Evolutionary conservation across 1,140 invertebrate species (phyloP), one percentile per base, ranked within the genome.

Genomic region (Pemphigus obesinymphae): DNA sequence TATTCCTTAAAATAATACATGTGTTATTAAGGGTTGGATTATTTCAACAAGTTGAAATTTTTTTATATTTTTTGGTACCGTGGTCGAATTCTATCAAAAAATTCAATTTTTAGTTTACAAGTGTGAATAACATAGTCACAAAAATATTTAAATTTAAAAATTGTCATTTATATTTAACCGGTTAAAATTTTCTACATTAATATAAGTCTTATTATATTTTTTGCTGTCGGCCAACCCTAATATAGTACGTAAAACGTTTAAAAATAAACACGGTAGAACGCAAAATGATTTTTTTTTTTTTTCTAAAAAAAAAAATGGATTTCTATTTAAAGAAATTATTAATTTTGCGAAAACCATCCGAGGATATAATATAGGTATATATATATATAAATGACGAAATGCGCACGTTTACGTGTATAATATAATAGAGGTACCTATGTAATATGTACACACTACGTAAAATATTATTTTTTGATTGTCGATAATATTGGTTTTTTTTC

Each of bases 401-500:
- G 37, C 4, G 34, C 37, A 40, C 15, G 15, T 3, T 29, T 31
- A 20, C 26, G 11, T 34, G 20, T 63, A 34, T 29, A 63, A 10
- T 10, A 63, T 34, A 61, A 61, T 13, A 58, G 6, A 61, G 1
- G 26, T 26, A 55, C 10, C 23, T 26, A 55, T 61, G 34, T 37
- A 29, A n/a, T 10, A 61, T 17, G 11, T 37, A 78, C 26, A 45
- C 43, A 45, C 55, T 78, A 55, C 17, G 23, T 58, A 53, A 11
- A 37, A 37, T 23, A 53, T 48, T 10, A 58, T 29, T 17, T 80
- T 80, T 80, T 80, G 76, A 80, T 80, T 80, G 76, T 80, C 76
- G 23, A 58, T 45, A 11, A 63, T 43, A 40, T 20, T 45, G 26
- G 45, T 72, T 15, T 26, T n/a, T 50, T 11, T 70, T 50, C 20